Evolutionary conservation across 2,888 invertebrate species (phyloP).

Genomic region (Aphodius sticticus): DNA sequence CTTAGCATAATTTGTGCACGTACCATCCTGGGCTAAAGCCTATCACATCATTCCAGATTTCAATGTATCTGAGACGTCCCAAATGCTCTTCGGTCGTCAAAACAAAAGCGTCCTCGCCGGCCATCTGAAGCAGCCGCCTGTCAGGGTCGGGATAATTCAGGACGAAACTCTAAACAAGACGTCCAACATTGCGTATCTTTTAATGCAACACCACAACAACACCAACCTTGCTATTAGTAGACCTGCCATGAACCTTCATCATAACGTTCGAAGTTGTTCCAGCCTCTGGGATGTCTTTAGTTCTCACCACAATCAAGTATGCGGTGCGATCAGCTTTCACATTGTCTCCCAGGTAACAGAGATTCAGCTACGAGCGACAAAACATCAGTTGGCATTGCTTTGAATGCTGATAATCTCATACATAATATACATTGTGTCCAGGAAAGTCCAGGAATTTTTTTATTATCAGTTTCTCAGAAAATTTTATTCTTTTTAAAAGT

Average conservation of each 20-base stretch:
- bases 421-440: too few species aligned
- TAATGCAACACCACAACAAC: background rate
- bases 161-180: slow-evolving; percentile 41
- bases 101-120: slow-evolving; percentile 42
- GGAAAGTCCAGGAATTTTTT: too few species aligned
- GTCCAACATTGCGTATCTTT: background rate
- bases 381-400: background rate
- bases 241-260: slow-evolving; percentile 27
- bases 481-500: too few species aligned
- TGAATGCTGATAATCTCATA: background rate
- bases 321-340: slow-evolving; percentile 38
- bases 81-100: slow-evolving; percentile 39
- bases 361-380: slow-evolving; percentile 11
- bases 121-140: slow-evolving; percentile 41
- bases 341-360: slow-evolving; percentile 41
- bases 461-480: too few species aligned
- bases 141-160: slow-evolving; percentile 47
- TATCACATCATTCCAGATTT: slow-evolving; percentile 45
- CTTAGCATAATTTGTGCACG: background rate
- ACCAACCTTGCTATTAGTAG: slow-evolving; percentile 28
- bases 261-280: slow-evolving; percentile 36
- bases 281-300: slow-evolving; percentile 16
- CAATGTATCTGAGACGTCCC: slow-evolving; percentile 39
- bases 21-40: slow-evolving; percentile 44
- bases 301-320: slow-evolving; percentile 36